A percentile compares a stretch with the other conserved stretches of the same genome.
Conservation (phyloP, 2,113 vertebrate genomes). For the Ranitomeya variabilis region DNA sequence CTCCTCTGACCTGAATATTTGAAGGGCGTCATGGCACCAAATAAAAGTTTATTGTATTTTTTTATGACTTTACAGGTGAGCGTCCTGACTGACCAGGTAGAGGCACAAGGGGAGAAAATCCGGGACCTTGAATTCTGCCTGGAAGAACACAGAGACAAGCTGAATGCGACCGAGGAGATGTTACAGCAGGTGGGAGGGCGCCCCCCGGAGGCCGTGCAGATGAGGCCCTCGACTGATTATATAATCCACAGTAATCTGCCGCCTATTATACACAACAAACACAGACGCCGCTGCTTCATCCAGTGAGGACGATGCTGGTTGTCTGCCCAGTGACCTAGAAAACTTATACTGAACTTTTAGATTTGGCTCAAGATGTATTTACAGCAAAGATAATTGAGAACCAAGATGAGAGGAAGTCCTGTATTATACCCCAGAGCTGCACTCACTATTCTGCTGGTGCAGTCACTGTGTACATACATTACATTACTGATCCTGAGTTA, state of each 20-base stretch:
- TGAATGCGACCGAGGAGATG: constrained; percentile 95
- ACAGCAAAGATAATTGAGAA: not conserved
- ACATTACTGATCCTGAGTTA: too few relatives aligned
- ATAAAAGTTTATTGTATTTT: not conserved
- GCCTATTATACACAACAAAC: not conserved
- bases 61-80: constrained; percentile 79
- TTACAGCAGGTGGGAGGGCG: constrained; percentile 85
- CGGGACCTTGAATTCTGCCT: constrained; percentile 93
- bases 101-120: constrained; percentile 98
- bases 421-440: not conserved
- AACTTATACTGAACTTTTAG: constrained; percentile 29
- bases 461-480: too few relatives aligned
- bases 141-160: constrained; percentile 93
- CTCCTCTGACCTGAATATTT: not conserved
- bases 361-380: not conserved
- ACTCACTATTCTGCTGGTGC: too few relatives aligned
- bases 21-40: too few relatives aligned
- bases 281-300: not conserved
- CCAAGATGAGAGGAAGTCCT: not conserved
- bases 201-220: not conserved
- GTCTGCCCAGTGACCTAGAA: constrained; percentile 1
- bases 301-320: not conserved
- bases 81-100: constrained; percentile 96
- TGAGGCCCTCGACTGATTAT: not conserved
- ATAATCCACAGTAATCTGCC: not conserved